Evolutionary conservation across 2,797 vertebrate genomes (phyloP).

Genomic region (Babyrousa celebensis): DNA sequence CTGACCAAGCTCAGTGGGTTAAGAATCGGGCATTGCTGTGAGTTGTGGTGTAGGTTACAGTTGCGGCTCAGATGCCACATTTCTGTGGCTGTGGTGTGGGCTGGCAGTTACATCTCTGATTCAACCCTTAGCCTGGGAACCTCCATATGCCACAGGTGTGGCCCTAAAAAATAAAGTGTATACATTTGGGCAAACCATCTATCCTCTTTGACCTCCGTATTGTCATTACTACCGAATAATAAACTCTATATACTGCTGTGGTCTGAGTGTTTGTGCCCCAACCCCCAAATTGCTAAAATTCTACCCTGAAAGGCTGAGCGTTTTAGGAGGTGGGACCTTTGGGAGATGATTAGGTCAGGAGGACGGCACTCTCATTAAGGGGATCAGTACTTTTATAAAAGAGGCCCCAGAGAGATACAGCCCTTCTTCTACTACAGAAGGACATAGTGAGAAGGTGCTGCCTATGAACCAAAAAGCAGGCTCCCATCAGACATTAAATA

Average conservation of each 20-base stretch:
- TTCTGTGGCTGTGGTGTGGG: too few relatives aligned
- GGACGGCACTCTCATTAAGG: neutral
- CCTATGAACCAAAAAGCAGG: neutral
- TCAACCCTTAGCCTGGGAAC: too few relatives aligned
- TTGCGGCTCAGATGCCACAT: too few relatives aligned
- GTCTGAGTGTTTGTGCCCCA: neutral
- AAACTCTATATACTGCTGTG: neutral
- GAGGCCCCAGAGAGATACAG: neutral
- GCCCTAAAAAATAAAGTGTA: too few relatives aligned
- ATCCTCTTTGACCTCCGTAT: neutral
- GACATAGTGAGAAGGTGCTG: neutral
- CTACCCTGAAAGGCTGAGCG: neutral
- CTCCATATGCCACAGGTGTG: too few relatives aligned
- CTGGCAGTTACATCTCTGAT: too few relatives aligned
- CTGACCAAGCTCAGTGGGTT: too few relatives aligned
- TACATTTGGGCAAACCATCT: neutral
- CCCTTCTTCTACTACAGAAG: neutral
- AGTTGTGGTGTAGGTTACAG: too few relatives aligned
- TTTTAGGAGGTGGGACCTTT: neutral
- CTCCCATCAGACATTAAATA: neutral
- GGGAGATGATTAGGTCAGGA: neutral
- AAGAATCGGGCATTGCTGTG: too few relatives aligned
- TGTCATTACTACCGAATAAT: neutral
- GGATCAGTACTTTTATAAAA: neutral
- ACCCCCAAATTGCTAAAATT: neutral